A percentile compares a stretch with the other conserved stretches of the same genome.
Evolutionary conservation across 1,140 invertebrate species (phyloP).

Genomic region (Lepidurus couesii): DNA sequence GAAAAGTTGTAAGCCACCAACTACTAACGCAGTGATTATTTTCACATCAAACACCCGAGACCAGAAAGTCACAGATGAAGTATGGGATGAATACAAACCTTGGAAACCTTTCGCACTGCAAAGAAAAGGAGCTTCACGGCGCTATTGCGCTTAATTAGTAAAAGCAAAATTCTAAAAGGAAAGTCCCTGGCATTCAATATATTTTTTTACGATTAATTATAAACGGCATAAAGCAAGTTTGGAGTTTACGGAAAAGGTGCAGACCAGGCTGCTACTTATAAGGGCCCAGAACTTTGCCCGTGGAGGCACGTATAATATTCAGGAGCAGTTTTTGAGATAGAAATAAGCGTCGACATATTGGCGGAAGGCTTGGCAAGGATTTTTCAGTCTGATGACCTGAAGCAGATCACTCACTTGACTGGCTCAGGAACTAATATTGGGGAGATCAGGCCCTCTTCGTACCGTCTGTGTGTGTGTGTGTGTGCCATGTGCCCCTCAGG

Average conservation of each 20-base stretch:
- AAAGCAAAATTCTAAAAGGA: neutral
- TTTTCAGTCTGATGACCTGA: neutral
- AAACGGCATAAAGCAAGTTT: neutral
- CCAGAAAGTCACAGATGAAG: neutral
- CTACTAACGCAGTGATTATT: conserved; percentile 10
- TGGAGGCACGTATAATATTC: neutral
- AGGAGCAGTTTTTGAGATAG: neutral
- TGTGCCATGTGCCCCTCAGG: neutral
- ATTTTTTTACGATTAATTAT: neutral
- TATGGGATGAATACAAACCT: neutral
- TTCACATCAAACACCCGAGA: neutral
- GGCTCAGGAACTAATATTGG: neutral
- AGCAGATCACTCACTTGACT: conserved; percentile 8
- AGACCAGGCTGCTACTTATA: neutral
- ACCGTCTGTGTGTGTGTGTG: neutral
- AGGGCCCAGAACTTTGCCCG: neutral
- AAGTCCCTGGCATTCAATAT: neutral
- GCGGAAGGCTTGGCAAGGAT: conserved; percentile 1
- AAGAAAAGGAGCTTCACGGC: neutral
- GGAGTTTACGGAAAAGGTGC: neutral
- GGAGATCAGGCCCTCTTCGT: neutral
- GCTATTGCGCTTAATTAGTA: neutral
- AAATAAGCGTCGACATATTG: neutral
- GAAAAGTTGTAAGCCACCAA: neutral
- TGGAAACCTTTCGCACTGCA: neutral